Evolutionary conservation across 2,797 vertebrate species (phyloP).

Genomic region (Rhynchotus rufescens): DNA sequence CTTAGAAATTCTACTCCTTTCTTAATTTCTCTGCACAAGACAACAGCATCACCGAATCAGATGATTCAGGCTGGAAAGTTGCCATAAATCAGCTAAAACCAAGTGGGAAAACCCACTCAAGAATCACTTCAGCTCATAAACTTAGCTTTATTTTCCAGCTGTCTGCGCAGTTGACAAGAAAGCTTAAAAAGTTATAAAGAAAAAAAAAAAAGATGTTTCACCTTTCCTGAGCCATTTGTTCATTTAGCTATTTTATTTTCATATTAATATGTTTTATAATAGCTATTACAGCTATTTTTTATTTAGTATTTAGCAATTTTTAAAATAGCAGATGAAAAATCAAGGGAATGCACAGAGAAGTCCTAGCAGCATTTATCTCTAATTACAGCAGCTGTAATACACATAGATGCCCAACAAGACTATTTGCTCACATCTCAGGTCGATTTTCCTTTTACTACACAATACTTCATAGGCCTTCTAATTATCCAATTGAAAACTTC

Average conservation of each 20-base stretch:
- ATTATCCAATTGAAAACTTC: neutral
- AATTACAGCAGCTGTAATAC: slow-evolving; percentile 30
- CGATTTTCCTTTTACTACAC: neutral
- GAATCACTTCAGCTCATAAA: slow-evolving; percentile 27
- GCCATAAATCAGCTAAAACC: slow-evolving; percentile 14
- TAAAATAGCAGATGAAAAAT: neutral
- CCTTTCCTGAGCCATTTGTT: neutral
- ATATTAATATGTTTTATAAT: too few species aligned
- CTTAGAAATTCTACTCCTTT: neutral
- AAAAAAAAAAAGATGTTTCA: neutral
- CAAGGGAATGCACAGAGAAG: neutral
- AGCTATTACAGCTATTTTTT: too few species aligned
- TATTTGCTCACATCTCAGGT: slow-evolving; percentile 23
- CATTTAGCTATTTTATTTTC: neutral
- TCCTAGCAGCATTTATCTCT: slow-evolving; percentile 19
- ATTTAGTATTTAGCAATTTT: neutral
- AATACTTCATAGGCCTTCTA: neutral
- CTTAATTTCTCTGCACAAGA: neutral
- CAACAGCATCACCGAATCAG: neutral
- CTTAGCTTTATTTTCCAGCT: slow-evolving; percentile 51
- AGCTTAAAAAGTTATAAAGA: neutral
- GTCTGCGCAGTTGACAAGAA: slow-evolving; percentile 9
- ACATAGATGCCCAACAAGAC: neutral
- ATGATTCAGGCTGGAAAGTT: slow-evolving; percentile 1
- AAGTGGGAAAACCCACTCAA: slow-evolving; percentile 9